Base-by-base conservation (phyloP, 1,140 invertebrate species). In the Battus philenor region DNA sequence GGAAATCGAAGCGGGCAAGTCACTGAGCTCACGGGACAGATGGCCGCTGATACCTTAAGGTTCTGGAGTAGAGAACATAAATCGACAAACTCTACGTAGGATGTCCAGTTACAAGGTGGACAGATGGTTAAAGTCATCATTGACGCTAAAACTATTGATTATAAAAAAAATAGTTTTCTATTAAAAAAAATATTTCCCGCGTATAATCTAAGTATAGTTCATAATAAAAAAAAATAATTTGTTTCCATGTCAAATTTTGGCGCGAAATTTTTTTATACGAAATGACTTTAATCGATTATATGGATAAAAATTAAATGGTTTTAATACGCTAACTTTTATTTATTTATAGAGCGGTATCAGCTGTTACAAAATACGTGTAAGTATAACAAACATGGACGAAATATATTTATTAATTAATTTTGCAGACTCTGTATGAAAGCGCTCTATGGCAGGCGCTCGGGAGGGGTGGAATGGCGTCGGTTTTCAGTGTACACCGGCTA, bases 401-500 rank as follows among this genome's bases (percentile, higher is more conserved):
- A n/a, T n/a, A n/a, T n/a, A 20, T 20, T 20, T 20, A 6, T 20
- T 9, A 10, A 18, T 16, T 5, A 10, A 17, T 22, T 38, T 24
- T 11, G 18, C 7, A 12, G 7, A 4, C 20, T 39, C 36, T 39
- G 36, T 26, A 24, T 13, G 11, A n/a, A 24, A 15, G 10, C 12
- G 10, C 36, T 39, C 36, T 39, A 20, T 39, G 10, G 2, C 1
- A 15, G 22, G 10, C 3, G 8, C n/a, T 7, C 4, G 36, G 6
- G 34, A 24, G 36, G 36, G 18, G 22, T 24, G 36, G 12, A 12
- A 39, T 1, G 22, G 36, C 6, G 26, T 26, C 22, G 12, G 18
- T 10, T 39, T 9, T 39, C 22, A 39, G 7, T 39, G 20, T 11
- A 15, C 24, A 39, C 12, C 15, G 8, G 24, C 26, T 20, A 36